These are phyloP conservation scores for Trachelus iudaicus DNA, from an alignment of 2,888 invertebrate genomes.

Conservation along the genomic window DNA sequence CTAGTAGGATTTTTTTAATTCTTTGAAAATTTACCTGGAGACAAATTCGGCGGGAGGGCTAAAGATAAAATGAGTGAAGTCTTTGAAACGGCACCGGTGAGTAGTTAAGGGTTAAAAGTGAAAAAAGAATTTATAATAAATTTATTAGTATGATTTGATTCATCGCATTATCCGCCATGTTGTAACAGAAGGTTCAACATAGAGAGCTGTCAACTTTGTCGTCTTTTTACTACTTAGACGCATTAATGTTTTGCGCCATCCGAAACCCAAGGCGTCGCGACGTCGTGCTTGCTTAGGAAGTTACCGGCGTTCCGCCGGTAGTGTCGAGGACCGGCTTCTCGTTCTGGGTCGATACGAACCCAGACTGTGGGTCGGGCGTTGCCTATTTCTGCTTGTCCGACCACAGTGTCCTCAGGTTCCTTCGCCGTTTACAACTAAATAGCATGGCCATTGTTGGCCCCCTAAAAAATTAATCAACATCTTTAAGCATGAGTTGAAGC, in stretches of 20 bases:
- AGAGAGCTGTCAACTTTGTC: not conserved
- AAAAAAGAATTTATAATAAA: too few relatives aligned
- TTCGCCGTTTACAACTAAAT: not conserved
- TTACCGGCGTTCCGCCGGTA: not conserved
- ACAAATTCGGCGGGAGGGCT: too few relatives aligned
- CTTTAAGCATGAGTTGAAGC: too few relatives aligned
- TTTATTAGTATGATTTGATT: too few relatives aligned
- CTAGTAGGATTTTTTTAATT: too few relatives aligned
- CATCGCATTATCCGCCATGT: not conserved
- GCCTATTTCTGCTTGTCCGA: conserved; percentile 23
- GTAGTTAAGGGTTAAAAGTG: too few relatives aligned
- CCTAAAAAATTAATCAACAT: not conserved
- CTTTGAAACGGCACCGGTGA: too few relatives aligned
- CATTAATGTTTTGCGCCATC: not conserved
- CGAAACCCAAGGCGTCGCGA: not conserved
- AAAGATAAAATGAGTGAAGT: too few relatives aligned
- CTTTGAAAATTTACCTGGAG: too few relatives aligned
- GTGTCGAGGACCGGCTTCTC: not conserved
- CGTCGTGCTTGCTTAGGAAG: not conserved
- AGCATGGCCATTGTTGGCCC: not conserved
- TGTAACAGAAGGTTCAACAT: not conserved
- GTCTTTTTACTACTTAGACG: not conserved
- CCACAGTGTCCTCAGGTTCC: not conserved
- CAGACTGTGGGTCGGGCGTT: conserved; percentile 29
- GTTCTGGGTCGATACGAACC: conserved; percentile 36